These are phyloP conservation scores for Puntigrus tetrazona DNA, from an alignment of 2,113 vertebrate species.

Conservation along the genomic window DNA sequence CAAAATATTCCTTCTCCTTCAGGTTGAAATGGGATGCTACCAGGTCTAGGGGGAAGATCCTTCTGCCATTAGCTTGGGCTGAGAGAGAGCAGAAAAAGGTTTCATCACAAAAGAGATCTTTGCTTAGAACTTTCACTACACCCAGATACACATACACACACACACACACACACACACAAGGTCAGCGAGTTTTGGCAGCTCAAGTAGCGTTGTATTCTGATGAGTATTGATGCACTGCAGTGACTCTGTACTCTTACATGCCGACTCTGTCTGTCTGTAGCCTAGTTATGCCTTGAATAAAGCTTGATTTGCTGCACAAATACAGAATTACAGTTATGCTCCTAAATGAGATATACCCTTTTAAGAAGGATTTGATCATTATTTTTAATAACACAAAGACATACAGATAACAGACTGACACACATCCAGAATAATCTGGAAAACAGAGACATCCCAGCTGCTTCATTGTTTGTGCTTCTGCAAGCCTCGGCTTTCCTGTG, in stretches of 20 bases:
- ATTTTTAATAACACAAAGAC: too few species aligned
- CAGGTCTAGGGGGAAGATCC: conserved; percentile 94
- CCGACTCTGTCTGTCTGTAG: not conserved
- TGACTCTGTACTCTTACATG: conserved; percentile 70
- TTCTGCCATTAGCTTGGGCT: conserved; percentile 99
- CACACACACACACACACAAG: conserved; percentile 31
- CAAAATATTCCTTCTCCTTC: conserved; percentile 99
- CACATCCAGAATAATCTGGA: not conserved
- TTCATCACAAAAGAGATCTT: not conserved
- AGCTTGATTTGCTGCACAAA: not conserved
- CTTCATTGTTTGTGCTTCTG: not conserved
- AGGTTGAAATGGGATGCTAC: conserved; percentile 99
- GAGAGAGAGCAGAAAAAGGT: conserved; percentile 56
- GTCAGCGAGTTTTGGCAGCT: conserved; percentile 14
- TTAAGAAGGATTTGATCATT: not conserved
- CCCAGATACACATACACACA: not conserved
- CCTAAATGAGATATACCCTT: not conserved
- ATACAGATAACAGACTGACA: not conserved
- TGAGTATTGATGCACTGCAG: conserved; percentile 64
- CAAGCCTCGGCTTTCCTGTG: not conserved
- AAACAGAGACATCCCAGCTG: not conserved
- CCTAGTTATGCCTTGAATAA: not conserved
- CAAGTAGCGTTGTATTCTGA: conserved; percentile 56
- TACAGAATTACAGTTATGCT: not conserved
- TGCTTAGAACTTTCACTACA: not conserved